Evolutionary conservation across 2,888 invertebrate genomes (phyloP), one percentile per base, ranked within the genome.

Genomic region (Furcula furcula): DNA sequence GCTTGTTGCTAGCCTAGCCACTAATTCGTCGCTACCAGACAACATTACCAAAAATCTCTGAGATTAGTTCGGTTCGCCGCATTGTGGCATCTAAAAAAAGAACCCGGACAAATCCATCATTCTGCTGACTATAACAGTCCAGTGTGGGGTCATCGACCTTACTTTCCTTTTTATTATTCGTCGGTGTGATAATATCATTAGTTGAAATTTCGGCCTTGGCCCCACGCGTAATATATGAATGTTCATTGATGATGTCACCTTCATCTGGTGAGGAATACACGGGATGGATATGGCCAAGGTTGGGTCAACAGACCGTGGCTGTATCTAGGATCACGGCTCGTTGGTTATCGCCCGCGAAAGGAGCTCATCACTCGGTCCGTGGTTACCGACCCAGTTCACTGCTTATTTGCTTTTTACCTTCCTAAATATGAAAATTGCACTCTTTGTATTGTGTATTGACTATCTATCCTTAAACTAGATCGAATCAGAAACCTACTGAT

Each of bases 111-210:
- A 69, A 66, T 65, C 68, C 73, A 77, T 78, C 69, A 73, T 65
- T 70, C 55, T 61, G 55, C 67, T 59, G 65, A 59, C 65, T 61
- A 62, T 67, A 64, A 59, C 65, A 72, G 72, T 63, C 72, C 59
- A 61, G 53, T 40, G 53, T 55, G 71, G 56, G 85, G 76, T 84
- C 80, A 66, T 67, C 67, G 67, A 80, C 79, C 84, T 56, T 53
- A 74, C 82, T 79, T 84, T 82, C 82, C 82, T 79, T 80, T 82
- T 82, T 79, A 76, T 68, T 77, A 76, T 76, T 75, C 65, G 49
- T 56, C 48, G 55, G 56, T 54, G 56, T 65, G 53, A 59, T 54
- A 59, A 62, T 36, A 60, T 44, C 58, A 76, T 81, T 65, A 73
- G 79, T 79, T 63, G 69, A 62, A 60, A 64, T 58, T 62, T 46